These are phyloP conservation scores for Silurus aristotelis DNA, from an alignment of 2,797 vertebrate species.

Conservation along the genomic window DNA sequence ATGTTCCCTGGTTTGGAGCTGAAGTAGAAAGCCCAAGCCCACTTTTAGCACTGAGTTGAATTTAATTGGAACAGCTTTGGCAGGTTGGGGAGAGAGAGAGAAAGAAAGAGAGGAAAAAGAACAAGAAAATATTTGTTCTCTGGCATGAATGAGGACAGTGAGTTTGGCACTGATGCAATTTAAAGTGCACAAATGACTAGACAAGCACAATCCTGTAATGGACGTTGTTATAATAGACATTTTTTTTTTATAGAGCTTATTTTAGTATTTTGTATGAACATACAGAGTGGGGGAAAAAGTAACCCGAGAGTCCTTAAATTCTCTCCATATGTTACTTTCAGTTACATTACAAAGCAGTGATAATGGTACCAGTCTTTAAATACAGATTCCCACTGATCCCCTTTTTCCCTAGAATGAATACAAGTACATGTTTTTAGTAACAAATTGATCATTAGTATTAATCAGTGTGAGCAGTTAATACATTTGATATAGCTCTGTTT, in stretches of 20 bases:
- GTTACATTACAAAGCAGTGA: not conserved
- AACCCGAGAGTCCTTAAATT: slow-evolving; percentile 15
- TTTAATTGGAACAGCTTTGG: slow-evolving; percentile 56
- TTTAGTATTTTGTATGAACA: not conserved
- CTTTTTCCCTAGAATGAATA: not conserved
- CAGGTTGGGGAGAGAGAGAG: slow-evolving; percentile 45
- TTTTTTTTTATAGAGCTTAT: not conserved
- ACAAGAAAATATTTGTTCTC: slow-evolving; percentile 44
- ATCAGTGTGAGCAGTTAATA: not conserved
- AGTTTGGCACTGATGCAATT: slow-evolving; percentile 15
- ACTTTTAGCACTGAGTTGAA: slow-evolving; percentile 51
- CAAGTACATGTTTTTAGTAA: not conserved
- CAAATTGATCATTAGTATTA: not conserved
- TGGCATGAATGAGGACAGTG: slow-evolving; percentile 25
- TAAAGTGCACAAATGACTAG: slow-evolving; percentile 32
- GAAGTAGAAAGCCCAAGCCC: slow-evolving; percentile 42
- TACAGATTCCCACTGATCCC: not conserved
- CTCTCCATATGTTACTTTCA: slow-evolving; percentile 15
- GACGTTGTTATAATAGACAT: not conserved
- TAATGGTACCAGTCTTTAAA: not conserved
- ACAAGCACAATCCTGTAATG: slow-evolving; percentile 4
- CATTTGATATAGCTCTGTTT: not conserved
- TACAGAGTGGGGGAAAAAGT: not conserved
- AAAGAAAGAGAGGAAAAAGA: slow-evolving; percentile 33
- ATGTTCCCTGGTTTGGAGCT: slow-evolving; percentile 53